Evolutionary conservation across 1,140 invertebrate species (phyloP), one percentile per base, ranked within the genome.

Genomic region (Drosophila fuyamai): DNA sequence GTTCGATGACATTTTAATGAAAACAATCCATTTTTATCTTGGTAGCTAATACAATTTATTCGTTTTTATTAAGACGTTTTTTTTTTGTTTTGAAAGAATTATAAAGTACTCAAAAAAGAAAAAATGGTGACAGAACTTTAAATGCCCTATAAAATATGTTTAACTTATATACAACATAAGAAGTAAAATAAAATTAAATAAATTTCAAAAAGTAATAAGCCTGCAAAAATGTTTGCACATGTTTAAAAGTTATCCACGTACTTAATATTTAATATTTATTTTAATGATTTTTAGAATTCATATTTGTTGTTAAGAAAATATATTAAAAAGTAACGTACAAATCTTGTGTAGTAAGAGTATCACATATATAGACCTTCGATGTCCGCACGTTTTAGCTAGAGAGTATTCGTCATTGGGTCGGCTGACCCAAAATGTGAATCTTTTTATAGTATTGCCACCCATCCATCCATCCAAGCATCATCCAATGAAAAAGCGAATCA

Each of bases 341-440:
- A 54, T 10, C 0, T 0, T 12, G 29, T 10, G 16, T 14, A 4
- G n/a, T 2, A 0, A 51, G 29, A 10, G 36, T 40, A 27, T 29
- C 7, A 2, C 12, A n/a, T 9, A 16, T 36, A 40, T 29, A 54
- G 36, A 29, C 8, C 5, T 2, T 5, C 14, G 48, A 61, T 40
- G n/a, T 23, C 6, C 12, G 23, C 48, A 55, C 50, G 58, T 61
- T 66, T 14, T 62, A 35, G 9, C 57, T 12, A 13, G 44, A 62
- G 32, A 32, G 38, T 41, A 32, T 41, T 56, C 14, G 36, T 61
- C 27, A 56, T 61, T 65, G 14, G 41, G 32, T 62, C 43, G 62
- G 6, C 41, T 40, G 66, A 70, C 66, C 66, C 36, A 70, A 70
- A 70, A 67, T 70, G 23, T 32, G 61, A 40, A 38, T 36, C 48